phyloP scores from a whole-genome alignment of 2,113 vertebrate genomes.

The Columba livia region DNA sequence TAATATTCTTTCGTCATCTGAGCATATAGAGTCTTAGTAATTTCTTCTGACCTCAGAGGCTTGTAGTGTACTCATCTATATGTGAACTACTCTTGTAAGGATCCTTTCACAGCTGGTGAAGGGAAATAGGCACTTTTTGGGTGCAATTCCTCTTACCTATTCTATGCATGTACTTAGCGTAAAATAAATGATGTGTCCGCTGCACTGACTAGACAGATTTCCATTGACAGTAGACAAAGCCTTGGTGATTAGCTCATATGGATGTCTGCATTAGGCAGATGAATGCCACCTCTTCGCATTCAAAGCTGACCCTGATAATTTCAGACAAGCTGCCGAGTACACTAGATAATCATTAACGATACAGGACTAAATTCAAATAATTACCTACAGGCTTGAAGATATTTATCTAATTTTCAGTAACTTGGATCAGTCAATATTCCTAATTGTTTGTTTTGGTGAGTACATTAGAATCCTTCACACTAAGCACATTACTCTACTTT shows the following conservation, averaged over 20 bases:
- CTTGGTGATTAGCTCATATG: background rate
- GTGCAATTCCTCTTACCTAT: background rate
- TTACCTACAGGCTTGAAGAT: background rate
- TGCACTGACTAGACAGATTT: background rate
- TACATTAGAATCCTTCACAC: background rate
- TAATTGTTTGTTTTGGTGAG: background rate
- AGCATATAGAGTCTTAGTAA: background rate
- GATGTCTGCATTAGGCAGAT: background rate
- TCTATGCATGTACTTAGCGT: background rate
- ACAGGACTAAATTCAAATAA: background rate
- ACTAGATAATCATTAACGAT: background rate
- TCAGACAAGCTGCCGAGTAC: background rate
- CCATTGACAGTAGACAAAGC: background rate
- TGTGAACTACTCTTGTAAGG: background rate
- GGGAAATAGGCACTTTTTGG: background rate
- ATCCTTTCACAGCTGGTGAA: background rate
- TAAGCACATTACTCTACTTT: background rate
- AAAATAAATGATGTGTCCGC: background rate
- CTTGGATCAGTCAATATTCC: background rate
- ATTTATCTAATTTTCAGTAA: background rate
- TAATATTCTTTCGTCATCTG: background rate
- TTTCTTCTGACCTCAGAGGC: background rate
- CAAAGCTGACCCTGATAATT: background rate
- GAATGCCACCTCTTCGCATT: background rate
- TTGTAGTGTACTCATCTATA: background rate